Base-by-base conservation (phyloP, 2,888 invertebrate species). In the Hypena proboscidalis region DNA sequence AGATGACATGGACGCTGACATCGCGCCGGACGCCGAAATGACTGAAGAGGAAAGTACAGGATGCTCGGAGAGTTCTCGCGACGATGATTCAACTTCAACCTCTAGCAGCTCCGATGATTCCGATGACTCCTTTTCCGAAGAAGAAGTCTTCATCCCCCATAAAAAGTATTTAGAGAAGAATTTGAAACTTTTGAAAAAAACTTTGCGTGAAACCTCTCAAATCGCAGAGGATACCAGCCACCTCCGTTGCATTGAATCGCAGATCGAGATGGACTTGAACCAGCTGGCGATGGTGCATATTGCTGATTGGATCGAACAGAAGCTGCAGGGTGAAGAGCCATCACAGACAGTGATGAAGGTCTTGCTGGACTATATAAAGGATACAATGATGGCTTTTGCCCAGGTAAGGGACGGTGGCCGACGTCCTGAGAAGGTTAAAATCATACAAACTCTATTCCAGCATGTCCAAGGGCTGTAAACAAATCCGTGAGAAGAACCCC, bases 311-410 rank as follows among this genome's bases (percentile, higher is more conserved):
- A 27, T 27, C n/a, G 2, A 7, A 7, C 3, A 6, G 13, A 7
- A 3, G n/a, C 14, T 27, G 26, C 7, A 7, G 1, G 26, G 26
- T 2, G 11, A 27, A 1, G 14, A 14, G 1, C 26, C 26, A 3
- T 13, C 13, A 2, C 1, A 6, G 4, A 14, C 26, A 1, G 14
- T 10, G 1, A n/a, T 35, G 1, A 35, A 35, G 6, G n/a, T 3
- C 6, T 11, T 35, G 1, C 20, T 35, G 3, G 35, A 35, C 4
- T 4, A 20, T 3, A 27, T 35, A 7, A 26, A 13, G 19, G 26
- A 26, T 11, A 17, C 35, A 3, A 35, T 35, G 35, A 19, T 35
- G 4, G 19, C 13, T 3, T 35, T 35, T 20, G 5, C 19, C 3
- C 5, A 26, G 5, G 8, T 5, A 2, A 35, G 20, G 9, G 35